Base-by-base conservation (phyloP, 2,797 vertebrate genomes). In the Halcyon leucocephala region DNA sequence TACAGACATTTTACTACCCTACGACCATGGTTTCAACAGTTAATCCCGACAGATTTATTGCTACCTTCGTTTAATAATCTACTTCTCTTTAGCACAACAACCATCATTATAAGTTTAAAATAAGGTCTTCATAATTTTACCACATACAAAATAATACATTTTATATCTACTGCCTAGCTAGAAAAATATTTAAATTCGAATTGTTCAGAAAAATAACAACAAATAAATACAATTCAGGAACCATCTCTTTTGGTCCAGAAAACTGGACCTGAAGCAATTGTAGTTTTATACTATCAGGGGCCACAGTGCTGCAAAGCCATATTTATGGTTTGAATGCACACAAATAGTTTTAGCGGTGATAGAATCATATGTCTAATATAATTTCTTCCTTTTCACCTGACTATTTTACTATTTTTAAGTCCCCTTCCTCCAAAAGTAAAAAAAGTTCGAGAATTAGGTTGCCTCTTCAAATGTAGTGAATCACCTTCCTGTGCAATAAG, bases 41-140 rank as follows among this genome's bases (percentile, higher is more conserved):
- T 85, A 87, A 70, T 76, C 94, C 90, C 76, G 95, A 94, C 93
- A 97, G 98, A 98, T 98, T 97, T 97, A 97, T 96, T 84, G 62
- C 93, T 77, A 82, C 91, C 91, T 97, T 95, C 92, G 79, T 95
- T 96, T 97, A 97, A 96, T 97, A 97, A 98, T 92, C 95, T 93
- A 85, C 93, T 97, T 96, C 96, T 95, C 81, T 95, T 97, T 97
- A 97, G 89, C 52, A 46, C 89, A 95, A 35, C 82, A 83, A 86
- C 77, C 84, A 77, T 91, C 69, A 67, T 84, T 16, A 18, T 74
- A 88, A 88, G 39, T 94, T 96, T 96, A 89, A 93, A 76, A 91
- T 90, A 95, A 97, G 74, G 81, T 55, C 86, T 92, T 86, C 95
- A 90, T 97, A 97, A 95, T 92, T 96, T 96, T 96, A 96, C 93